Evolutionary conservation across 1,140 invertebrate species (phyloP).

Genomic region (Pogonomyrmex barbatus): DNA sequence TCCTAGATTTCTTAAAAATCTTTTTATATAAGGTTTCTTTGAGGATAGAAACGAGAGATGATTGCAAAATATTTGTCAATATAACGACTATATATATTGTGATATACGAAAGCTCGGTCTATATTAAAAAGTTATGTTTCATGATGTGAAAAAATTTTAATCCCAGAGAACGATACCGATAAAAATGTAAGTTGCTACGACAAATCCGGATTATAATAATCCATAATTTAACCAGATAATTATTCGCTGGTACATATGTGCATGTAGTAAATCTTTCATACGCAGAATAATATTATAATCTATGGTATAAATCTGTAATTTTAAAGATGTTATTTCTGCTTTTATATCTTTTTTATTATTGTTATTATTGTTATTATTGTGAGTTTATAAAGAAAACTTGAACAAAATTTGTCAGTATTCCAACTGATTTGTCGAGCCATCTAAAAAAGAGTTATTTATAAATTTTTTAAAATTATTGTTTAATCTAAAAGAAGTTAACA

Average conservation of each 20-base stretch:
- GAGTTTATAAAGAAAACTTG: background rate
- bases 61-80: conserved; percentile 29
- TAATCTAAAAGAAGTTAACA: background rate
- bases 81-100: conserved; percentile 23
- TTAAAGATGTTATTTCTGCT: background rate
- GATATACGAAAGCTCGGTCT: background rate
- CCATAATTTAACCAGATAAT: conserved; percentile 43
- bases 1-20: background rate
- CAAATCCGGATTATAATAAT: conserved; percentile 43
- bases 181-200: background rate
- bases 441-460: background rate
- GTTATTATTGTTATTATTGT: background rate
- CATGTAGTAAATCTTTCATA: background rate
- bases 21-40: background rate
- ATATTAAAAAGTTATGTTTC: conserved; percentile 5
- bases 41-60: background rate
- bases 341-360: background rate
- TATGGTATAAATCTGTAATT: conserved; percentile 7
- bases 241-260: background rate
- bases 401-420: background rate
- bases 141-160: conserved; percentile 26
- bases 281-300: background rate
- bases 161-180: background rate
- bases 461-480: background rate
- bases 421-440: background rate